A percentile compares a stretch with the other conserved stretches of the same genome.
phyloP scores from a whole-genome alignment of 2,113 vertebrate genomes.

The Saguinus midas region DNA sequence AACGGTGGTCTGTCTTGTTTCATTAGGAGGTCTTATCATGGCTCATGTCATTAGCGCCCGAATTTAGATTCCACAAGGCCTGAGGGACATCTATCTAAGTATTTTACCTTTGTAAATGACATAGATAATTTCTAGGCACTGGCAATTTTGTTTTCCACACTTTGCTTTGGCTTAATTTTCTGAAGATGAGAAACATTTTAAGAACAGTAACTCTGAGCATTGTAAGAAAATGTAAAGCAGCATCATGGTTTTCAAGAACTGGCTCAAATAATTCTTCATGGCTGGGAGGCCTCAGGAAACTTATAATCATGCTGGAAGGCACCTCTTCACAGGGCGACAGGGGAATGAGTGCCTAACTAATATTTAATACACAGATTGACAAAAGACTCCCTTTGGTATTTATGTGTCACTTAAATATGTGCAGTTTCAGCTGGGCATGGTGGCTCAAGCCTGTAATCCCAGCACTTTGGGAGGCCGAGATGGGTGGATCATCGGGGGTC shows the following conservation, averaged over 20 bases:
- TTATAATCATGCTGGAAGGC: too few relatives aligned
- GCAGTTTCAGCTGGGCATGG: background rate
- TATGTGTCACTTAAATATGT: background rate
- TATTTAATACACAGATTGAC: background rate
- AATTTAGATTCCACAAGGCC: conserved; percentile 73
- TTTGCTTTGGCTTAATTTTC: conserved; percentile 51
- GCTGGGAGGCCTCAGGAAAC: too few relatives aligned
- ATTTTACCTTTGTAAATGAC: conserved; percentile 75
- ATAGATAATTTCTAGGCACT: conserved; percentile 65
- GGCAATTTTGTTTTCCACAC: conserved; percentile 37
- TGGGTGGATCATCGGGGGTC: too few relatives aligned
- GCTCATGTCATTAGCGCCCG: conserved; percentile 77
- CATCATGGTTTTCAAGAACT: conserved; percentile 82
- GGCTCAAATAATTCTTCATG: background rate
- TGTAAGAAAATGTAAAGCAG: conserved; percentile 82
- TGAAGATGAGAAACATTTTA: conserved; percentile 86
- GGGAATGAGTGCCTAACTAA: too few relatives aligned
- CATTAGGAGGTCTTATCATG: conserved; percentile 83
- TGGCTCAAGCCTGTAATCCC: too few relatives aligned
- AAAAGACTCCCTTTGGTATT: background rate
- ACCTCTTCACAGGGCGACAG: too few relatives aligned
- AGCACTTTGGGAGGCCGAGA: too few relatives aligned
- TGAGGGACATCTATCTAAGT: conserved; percentile 75
- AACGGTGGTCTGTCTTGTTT: conserved; percentile 83
- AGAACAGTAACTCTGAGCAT: conserved; percentile 85